Evolutionary conservation across 2,888 invertebrate genomes (phyloP).

Genomic region (Xanthorhoe designata): DNA sequence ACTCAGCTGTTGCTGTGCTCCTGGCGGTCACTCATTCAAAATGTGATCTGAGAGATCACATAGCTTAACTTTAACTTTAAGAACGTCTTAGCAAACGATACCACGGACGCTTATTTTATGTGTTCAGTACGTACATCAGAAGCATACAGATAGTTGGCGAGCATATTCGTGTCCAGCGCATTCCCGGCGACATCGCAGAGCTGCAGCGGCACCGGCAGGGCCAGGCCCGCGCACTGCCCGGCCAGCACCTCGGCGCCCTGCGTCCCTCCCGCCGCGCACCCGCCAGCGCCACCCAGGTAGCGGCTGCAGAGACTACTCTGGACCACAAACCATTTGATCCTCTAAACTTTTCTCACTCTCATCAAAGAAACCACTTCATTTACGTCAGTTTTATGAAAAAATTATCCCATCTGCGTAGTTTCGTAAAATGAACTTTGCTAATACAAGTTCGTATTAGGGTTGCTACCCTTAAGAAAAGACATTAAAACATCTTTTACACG

Average conservation of each 20-base stretch:
- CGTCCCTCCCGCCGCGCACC: slow-evolving; percentile 60
- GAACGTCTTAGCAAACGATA: not conserved
- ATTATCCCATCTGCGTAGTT: slow-evolving; percentile 47
- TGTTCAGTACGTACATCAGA: slow-evolving; percentile 87
- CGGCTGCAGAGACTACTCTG: slow-evolving; percentile 77
- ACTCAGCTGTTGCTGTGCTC: no score
- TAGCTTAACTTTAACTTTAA: not conserved
- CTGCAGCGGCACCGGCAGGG: slow-evolving; percentile 87
- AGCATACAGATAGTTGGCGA: slow-evolving; percentile 90
- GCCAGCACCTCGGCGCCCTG: slow-evolving; percentile 79
- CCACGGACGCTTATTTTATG: no score
- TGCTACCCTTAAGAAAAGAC: no score
- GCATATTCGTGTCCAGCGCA: slow-evolving; percentile 90
- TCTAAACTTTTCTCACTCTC: slow-evolving; percentile 41
- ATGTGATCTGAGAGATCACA: no score
- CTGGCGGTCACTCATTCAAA: no score
- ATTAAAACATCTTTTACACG: no score
- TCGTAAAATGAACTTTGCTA: slow-evolving; percentile 46
- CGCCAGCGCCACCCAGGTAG: slow-evolving; percentile 66
- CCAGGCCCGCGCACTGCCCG: slow-evolving; percentile 73
- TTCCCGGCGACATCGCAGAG: slow-evolving; percentile 95
- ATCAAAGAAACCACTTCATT: slow-evolving; percentile 53
- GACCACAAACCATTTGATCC: not conserved
- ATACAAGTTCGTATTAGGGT: slow-evolving; percentile 41
- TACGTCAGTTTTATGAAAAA: slow-evolving; percentile 58